These are phyloP conservation scores for Falco columbarius DNA, from an alignment of 2,797 vertebrate species.

Conservation along the genomic window DNA sequence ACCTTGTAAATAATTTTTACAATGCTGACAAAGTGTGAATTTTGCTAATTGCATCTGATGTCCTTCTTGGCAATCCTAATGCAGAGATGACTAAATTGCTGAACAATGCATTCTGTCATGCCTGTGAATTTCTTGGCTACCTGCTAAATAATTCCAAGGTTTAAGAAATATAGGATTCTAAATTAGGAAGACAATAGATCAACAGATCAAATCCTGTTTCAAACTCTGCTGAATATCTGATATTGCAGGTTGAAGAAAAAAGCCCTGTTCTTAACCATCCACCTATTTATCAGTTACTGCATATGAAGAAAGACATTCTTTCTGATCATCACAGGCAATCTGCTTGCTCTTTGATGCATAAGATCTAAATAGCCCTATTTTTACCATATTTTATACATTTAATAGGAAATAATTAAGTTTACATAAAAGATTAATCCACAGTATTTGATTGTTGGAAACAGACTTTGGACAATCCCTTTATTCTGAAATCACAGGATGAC, in stretches of 20 bases:
- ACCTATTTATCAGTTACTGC: not conserved
- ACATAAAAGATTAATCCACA: not conserved
- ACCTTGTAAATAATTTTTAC: not conserved
- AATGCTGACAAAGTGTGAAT: not conserved
- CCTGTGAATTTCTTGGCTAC: not conserved
- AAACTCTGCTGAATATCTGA: not conserved
- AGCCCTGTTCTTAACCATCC: not conserved
- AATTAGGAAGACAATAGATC: not conserved
- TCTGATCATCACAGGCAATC: not conserved
- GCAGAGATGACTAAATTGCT: not conserved
- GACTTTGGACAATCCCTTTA: not conserved
- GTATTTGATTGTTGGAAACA: not conserved
- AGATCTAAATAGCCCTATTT: not conserved
- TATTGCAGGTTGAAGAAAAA: not conserved
- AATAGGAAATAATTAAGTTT: not conserved
- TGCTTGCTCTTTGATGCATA: not conserved
- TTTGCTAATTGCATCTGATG: not conserved
- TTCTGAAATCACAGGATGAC: not conserved
- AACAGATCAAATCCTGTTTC: not conserved
- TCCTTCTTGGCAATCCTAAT: not conserved
- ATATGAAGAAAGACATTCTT: not conserved
- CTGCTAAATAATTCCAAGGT: not conserved
- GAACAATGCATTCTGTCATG: not conserved
- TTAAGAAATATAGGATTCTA: not conserved
- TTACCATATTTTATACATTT: not conserved